These are phyloP conservation scores for Otolemur garnettii DNA, from an alignment of 2,113 vertebrate species.

Conservation along the genomic window DNA sequence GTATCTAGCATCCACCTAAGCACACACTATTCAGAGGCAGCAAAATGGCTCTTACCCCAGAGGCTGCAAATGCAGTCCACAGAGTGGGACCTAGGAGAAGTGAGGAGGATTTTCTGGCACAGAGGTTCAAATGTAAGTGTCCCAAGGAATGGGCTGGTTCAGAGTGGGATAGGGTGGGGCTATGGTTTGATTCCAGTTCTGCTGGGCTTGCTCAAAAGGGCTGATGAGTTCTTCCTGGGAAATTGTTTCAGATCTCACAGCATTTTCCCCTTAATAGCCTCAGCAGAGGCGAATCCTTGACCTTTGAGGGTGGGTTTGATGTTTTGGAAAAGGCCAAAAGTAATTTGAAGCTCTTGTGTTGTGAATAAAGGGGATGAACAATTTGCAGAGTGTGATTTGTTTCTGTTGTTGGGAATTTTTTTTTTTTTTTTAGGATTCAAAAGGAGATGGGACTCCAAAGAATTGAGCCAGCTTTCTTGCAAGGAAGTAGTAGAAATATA, in stretches of 20 bases:
- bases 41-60: not conserved
- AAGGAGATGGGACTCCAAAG: not conserved
- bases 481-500: not conserved
- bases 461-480: not conserved
- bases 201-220: not conserved
- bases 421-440: not conserved
- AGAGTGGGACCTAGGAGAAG: not conserved
- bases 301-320: conserved; percentile 77
- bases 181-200: not conserved
- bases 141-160: not conserved
- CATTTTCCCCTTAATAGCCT: conserved; percentile 63
- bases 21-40: not conserved
- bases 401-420: conserved; percentile 27
- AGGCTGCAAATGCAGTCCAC: not conserved
- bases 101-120: not conserved
- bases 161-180: rapidly evolving
- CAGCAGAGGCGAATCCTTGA: conserved; percentile 53
- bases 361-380: conserved; percentile 55
- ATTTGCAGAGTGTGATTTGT: conserved; percentile 56
- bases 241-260: conserved; percentile 45
- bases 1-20: not conserved
- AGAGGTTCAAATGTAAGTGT: not conserved
- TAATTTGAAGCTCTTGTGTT: conserved; percentile 74
- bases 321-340: conserved; percentile 80
- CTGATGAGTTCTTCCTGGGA: not conserved